A percentile compares a stretch with the other conserved stretches of the same genome.
Conservation (phyloP, 2,797 vertebrate species). For the Buphagus erythrorhynchus region DNA sequence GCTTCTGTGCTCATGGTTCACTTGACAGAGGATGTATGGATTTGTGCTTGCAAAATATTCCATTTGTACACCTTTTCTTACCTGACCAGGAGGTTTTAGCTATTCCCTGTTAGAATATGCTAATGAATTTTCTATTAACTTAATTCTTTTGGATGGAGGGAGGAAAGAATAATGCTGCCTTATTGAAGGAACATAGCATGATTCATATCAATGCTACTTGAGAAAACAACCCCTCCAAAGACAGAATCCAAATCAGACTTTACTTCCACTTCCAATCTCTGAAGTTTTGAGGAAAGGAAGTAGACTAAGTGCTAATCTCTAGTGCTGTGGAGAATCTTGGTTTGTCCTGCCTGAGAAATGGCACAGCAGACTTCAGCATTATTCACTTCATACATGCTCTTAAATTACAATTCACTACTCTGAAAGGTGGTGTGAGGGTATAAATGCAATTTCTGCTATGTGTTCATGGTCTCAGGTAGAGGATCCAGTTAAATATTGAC, state of each 20-base stretch:
- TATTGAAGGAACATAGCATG: rapidly evolving
- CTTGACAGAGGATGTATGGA: background rate
- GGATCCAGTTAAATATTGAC: background rate
- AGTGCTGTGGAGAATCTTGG: background rate
- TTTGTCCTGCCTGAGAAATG: background rate
- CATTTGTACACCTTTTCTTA: background rate
- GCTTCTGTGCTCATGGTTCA: background rate
- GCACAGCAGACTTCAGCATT: background rate
- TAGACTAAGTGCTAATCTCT: background rate
- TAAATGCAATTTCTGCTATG: background rate
- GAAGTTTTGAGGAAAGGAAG: background rate
- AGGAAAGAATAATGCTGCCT: background rate
- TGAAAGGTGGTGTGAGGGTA: background rate
- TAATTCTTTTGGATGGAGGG: background rate
- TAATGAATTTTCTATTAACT: background rate
- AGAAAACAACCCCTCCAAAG: background rate
- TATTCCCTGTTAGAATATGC: background rate
- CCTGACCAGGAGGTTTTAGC: background rate
- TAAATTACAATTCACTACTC: background rate
- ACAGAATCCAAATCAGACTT: background rate
- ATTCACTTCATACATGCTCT: background rate
- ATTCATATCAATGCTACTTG: background rate
- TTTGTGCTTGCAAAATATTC: background rate
- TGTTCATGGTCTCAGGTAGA: background rate
- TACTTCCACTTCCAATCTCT: background rate